These are phyloP conservation scores for Zaprionus africanus DNA, from an alignment of 1,140 invertebrate genomes.

Conservation along the genomic window DNA sequence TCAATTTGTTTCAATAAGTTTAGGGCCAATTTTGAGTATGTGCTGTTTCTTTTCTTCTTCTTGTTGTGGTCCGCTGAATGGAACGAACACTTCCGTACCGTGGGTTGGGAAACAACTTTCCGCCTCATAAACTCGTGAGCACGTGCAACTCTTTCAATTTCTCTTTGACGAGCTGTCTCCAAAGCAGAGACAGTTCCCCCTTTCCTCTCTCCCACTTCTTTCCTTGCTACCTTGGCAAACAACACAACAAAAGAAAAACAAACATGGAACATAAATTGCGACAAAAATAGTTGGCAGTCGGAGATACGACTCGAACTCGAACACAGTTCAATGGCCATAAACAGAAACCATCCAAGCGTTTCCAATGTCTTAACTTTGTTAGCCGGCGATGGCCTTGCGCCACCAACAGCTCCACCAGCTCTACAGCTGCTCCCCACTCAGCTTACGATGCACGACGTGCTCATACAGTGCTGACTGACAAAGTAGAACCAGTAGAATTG, in stretches of 20 bases:
- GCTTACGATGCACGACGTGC: not conserved
- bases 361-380: constrained; percentile 27
- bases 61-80: constrained; percentile 47
- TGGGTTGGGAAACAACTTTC: constrained; percentile 61
- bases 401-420: not conserved
- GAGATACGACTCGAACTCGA: constrained; percentile 10
- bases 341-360: constrained; percentile 44
- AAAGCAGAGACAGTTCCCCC: constrained; percentile 16
- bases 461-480: not conserved
- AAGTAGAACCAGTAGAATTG: not conserved
- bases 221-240: constrained; percentile 47
- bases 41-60: constrained; percentile 4
- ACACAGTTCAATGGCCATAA: constrained; percentile 52
- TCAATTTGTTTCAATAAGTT: constrained; percentile 60
- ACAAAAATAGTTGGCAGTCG: constrained; percentile 39
- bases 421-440: not conserved
- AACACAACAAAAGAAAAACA: constrained; percentile 35
- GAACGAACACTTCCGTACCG: constrained; percentile 42
- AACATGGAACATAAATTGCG: constrained; percentile 42
- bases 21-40: constrained; percentile 33
- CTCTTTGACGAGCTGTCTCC: constrained; percentile 60
- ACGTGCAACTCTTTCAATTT: constrained; percentile 74
- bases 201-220: not conserved
- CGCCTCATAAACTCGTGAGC: constrained; percentile 70
- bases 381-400: constrained; percentile 26